phyloP scores from a whole-genome alignment of 2,888 invertebrate genomes.

The Polydrusus tereticollis region DNA sequence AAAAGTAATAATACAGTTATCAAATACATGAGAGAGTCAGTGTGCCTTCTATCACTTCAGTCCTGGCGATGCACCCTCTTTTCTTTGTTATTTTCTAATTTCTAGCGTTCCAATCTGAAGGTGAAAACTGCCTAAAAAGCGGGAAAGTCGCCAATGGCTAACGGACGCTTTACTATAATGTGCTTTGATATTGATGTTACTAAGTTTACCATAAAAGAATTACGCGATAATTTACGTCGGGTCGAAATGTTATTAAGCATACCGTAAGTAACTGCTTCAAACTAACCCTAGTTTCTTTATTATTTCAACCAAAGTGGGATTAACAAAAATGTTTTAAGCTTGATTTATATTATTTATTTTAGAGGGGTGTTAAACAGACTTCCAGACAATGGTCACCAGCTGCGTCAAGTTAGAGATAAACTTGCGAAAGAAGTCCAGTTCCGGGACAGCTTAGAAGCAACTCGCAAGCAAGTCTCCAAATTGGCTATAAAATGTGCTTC shows the following conservation, averaged over 20 bases:
- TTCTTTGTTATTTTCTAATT: no score
- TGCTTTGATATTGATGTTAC: conserved; percentile 29
- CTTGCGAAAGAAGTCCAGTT: conserved; percentile 22
- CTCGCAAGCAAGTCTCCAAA: not conserved
- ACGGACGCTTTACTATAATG: conserved; percentile 14
- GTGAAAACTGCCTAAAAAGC: no score
- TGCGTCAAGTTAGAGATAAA: conserved; percentile 3
- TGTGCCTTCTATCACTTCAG: no score
- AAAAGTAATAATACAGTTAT: no score
- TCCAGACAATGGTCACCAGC: conserved; percentile 27
- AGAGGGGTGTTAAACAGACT: conserved; percentile 14
- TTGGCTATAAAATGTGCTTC: conserved; percentile 19
- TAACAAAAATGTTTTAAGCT: no score
- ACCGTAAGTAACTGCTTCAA: conserved; percentile 38
- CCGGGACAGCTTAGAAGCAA: conserved; percentile 12
- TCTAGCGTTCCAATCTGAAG: no score
- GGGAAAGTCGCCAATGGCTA: no score
- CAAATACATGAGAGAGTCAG: no score
- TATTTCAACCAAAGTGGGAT: no score
- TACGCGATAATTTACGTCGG: conserved; percentile 21
- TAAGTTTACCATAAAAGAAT: conserved; percentile 6
- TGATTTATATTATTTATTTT: not conserved
- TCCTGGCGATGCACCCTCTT: no score
- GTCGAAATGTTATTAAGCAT: conserved; percentile 14
- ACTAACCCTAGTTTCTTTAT: no score